phyloP scores from a whole-genome alignment of 1,140 invertebrate genomes.

The Phenacoccus solenopsis region DNA sequence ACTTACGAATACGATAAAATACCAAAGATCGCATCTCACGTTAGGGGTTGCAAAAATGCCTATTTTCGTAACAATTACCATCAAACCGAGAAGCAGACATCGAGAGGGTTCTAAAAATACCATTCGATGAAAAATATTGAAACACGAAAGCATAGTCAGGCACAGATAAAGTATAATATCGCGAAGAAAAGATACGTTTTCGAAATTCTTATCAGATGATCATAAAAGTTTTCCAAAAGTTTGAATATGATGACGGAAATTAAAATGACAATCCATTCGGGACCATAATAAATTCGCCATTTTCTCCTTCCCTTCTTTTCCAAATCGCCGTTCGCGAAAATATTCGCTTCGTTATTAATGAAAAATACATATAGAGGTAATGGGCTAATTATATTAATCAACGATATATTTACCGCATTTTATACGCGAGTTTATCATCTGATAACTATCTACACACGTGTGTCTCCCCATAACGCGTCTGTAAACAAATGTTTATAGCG shows the following conservation, averaged over 20 bases:
- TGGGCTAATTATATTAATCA: not conserved
- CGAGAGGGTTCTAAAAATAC: too few relatives aligned
- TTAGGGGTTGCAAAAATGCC: too few relatives aligned
- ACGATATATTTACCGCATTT: not conserved
- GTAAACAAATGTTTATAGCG: not conserved
- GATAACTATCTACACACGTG: not conserved
- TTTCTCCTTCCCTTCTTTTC: not conserved
- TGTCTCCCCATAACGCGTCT: not conserved
- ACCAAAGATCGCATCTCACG: too few relatives aligned
- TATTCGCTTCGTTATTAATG: not conserved
- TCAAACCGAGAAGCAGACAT: too few relatives aligned
- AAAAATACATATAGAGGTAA: too few relatives aligned
- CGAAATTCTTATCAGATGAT: not conserved
- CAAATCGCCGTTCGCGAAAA: not conserved
- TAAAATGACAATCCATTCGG: not conserved
- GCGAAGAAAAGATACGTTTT: too few relatives aligned
- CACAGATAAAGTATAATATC: too few relatives aligned
- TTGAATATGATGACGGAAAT: not conserved
- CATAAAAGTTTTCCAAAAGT: not conserved
- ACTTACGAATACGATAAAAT: too few relatives aligned
- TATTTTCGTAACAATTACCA: too few relatives aligned
- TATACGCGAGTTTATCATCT: not conserved
- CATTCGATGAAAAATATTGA: too few relatives aligned
- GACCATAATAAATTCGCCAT: not conserved
- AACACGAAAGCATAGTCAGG: too few relatives aligned